These are phyloP conservation scores for Forbesichthys agassizii DNA, from an alignment of 2,113 vertebrate species.

Conservation along the genomic window DNA sequence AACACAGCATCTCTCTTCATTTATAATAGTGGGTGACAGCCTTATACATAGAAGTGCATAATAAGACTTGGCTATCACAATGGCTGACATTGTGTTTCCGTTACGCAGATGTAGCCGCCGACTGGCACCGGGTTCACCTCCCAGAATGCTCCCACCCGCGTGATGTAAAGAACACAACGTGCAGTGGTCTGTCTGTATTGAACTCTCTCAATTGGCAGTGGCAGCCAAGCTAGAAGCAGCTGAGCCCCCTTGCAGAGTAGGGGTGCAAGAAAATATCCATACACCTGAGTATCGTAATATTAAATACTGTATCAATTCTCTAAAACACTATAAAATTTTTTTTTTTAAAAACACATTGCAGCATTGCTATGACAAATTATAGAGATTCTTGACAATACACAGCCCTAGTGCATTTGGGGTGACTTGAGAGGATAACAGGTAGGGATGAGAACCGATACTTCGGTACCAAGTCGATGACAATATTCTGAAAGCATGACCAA, in stretches of 20 bases:
- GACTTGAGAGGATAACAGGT: conserved; percentile 24
- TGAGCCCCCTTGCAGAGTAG: conserved; percentile 1
- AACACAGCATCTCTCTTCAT: conserved; percentile 4
- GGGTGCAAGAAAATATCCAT: too few relatives aligned
- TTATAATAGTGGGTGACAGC: conserved; percentile 40
- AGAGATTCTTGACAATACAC: too few relatives aligned
- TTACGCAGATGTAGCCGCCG: conserved; percentile 19
- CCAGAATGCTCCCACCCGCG: background rate
- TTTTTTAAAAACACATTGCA: too few relatives aligned
- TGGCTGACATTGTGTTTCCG: conserved; percentile 40
- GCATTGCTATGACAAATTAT: too few relatives aligned
- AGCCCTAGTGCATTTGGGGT: too few relatives aligned
- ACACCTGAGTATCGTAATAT: too few relatives aligned
- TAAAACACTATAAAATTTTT: background rate
- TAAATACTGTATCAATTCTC: too few relatives aligned
- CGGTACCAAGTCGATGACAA: too few relatives aligned
- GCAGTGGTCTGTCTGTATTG: conserved; percentile 14
- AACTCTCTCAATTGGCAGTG: conserved; percentile 14
- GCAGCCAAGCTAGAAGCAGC: background rate
- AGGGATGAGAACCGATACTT: background rate
- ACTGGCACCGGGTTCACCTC: conserved; percentile 34
- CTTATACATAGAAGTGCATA: conserved; percentile 36
- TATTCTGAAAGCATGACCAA: too few relatives aligned
- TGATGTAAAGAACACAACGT: conserved; percentile 24
- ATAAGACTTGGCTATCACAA: conserved; percentile 42